A percentile compares a stretch with the other conserved stretches of the same genome.
These are phyloP conservation scores for Euphydryas editha DNA, from an alignment of 2,888 invertebrate genomes.

Conservation along the genomic window DNA sequence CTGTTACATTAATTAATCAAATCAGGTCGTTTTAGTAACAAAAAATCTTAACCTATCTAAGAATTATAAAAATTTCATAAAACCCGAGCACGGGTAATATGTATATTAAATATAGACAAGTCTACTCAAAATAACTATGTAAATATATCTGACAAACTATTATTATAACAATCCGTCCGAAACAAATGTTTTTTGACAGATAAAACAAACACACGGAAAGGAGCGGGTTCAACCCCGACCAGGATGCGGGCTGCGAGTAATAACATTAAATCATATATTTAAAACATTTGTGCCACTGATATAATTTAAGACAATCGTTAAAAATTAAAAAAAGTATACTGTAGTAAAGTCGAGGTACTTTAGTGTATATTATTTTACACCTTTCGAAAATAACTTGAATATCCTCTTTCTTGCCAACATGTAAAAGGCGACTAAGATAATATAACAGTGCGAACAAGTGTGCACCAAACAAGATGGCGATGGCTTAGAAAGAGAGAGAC, in stretches of 20 bases:
- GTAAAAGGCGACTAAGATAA: too few species aligned
- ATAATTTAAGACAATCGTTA: constrained; percentile 11
- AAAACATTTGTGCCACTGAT: constrained; percentile 29
- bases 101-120: too few species aligned
- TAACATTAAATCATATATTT: constrained; percentile 52
- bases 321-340: background rate
- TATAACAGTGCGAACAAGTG: too few species aligned
- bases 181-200: constrained; percentile 63
- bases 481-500: too few species aligned
- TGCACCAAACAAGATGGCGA: too few species aligned
- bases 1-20: too few species aligned
- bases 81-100: too few species aligned
- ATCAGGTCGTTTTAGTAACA: too few species aligned
- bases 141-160: constrained; percentile 45
- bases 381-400: background rate
- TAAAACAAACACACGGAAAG: constrained; percentile 64
- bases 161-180: constrained; percentile 47
- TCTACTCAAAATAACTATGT: constrained; percentile 16
- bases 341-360: background rate
- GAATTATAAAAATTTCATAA: too few species aligned
- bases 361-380: background rate
- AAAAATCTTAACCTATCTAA: too few species aligned
- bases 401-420: too few species aligned
- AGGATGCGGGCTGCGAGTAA: constrained; percentile 63
- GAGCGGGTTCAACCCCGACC: constrained; percentile 36